These are phyloP conservation scores for Sparidentex hasta DNA, from an alignment of 2,797 vertebrate species.

Conservation along the genomic window DNA sequence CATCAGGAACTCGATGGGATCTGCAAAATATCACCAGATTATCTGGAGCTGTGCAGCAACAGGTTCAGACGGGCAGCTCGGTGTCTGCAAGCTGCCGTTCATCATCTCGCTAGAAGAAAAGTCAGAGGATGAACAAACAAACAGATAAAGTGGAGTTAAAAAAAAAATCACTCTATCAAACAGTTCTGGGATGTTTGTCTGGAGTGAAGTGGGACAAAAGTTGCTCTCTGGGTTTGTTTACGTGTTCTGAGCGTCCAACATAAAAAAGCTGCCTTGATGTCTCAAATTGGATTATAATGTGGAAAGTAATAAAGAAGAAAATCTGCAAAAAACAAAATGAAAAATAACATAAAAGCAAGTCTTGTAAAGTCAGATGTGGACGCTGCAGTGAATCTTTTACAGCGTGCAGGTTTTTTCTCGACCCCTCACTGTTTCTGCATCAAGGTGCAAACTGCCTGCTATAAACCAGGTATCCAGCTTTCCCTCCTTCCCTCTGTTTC, in stretches of 20 bases:
- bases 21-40: no score
- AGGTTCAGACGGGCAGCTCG: no score
- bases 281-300: not conserved
- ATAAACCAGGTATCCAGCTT: not conserved
- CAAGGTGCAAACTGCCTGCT: not conserved
- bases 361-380: not conserved
- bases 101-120: not conserved
- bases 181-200: not conserved
- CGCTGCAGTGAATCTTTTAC: not conserved
- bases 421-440: not conserved
- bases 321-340: not conserved
- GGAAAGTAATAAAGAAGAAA: not conserved
- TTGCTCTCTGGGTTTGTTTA: not conserved
- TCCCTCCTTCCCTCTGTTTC: not conserved
- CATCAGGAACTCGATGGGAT: no score
- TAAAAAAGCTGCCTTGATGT: no score
- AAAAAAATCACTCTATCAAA: no score
- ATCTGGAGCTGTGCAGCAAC: no score
- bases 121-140: no score
- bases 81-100: no score
- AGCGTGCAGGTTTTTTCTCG: not conserved
- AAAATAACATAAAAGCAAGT: not conserved
- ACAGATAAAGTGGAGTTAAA: not conserved
- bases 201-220: not conserved
- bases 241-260: not conserved